Percentiles rank a stretch among this genome's conserved stretches.
Evolutionary conservation across 2,888 invertebrate species (phyloP).

Genomic region (Eupithecia abbreviata): DNA sequence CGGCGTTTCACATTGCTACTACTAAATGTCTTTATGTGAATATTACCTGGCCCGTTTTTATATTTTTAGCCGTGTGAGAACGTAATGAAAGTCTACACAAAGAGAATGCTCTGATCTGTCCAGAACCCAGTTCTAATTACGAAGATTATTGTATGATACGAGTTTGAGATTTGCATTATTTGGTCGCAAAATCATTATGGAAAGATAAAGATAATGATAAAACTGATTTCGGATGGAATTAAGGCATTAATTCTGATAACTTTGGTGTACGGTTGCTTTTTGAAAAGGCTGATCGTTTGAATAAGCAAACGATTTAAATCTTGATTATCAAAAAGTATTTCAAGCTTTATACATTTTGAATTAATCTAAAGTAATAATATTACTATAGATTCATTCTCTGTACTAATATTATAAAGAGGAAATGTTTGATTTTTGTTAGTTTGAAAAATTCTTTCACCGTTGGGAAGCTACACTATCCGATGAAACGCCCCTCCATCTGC

Average conservation of each 20-base stretch:
- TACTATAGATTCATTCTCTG: too few relatives aligned
- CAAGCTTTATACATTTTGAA: background rate
- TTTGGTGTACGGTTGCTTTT: background rate
- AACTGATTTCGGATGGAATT: background rate
- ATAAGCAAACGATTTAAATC: background rate
- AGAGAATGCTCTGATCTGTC: constrained; percentile 11
- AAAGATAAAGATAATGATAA: background rate
- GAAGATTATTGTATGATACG: constrained; percentile 11
- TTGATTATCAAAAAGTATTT: background rate
- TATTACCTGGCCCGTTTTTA: constrained; percentile 32
- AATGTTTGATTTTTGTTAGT: too few relatives aligned
- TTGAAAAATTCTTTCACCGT: too few relatives aligned
- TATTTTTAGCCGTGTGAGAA: constrained; percentile 30
- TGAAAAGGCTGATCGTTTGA: background rate
- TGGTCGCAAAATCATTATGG: constrained; percentile 3
- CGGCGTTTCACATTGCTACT: background rate
- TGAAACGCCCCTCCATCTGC: too few relatives aligned
- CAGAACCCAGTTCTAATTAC: constrained; percentile 25
- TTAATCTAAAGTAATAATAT: too few relatives aligned
- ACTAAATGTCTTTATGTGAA: constrained; percentile 1
- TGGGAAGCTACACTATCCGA: too few relatives aligned
- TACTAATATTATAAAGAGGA: too few relatives aligned
- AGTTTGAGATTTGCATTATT: constrained; percentile 13
- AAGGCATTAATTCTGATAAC: background rate
- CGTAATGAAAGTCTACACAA: constrained; percentile 26